phyloP scores from a whole-genome alignment of 2,797 vertebrate species.

The Craterocephalus amniculus region DNA sequence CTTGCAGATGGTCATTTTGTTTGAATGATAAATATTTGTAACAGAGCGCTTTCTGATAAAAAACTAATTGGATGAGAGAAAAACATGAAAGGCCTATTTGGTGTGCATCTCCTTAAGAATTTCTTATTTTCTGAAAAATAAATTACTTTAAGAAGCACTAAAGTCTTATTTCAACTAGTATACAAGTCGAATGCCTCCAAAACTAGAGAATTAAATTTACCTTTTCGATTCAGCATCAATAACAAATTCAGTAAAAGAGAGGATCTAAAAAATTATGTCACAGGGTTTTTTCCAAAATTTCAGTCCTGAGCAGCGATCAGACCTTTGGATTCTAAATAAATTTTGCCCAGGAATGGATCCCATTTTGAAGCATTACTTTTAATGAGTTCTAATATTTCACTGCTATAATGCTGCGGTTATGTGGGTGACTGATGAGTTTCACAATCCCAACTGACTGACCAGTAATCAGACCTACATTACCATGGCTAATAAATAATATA shows the following conservation, averaged over 20 bases:
- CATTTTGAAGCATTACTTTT: slow-evolving; percentile 70
- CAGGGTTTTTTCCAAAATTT: not conserved
- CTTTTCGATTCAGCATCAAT: slow-evolving; percentile 29
- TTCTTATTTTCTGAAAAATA: not conserved
- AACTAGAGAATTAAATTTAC: slow-evolving; percentile 4
- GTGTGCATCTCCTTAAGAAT: too few species aligned
- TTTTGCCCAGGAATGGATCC: slow-evolving; percentile 58
- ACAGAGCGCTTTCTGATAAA: too few species aligned
- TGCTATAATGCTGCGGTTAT: slow-evolving; percentile 48
- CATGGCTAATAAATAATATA: slow-evolving; percentile 53
- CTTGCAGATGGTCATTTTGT: not conserved
- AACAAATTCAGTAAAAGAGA: slow-evolving; percentile 14
- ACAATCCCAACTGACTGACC: slow-evolving; percentile 56
- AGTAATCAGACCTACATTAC: slow-evolving; percentile 66
- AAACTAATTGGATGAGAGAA: too few species aligned
- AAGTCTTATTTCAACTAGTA: not conserved
- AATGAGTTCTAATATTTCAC: slow-evolving; percentile 71
- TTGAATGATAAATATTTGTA: not conserved
- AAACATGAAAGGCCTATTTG: not conserved
- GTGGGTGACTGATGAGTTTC: slow-evolving; percentile 60
- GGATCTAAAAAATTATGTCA: not conserved
- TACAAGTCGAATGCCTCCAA: slow-evolving; percentile 1
- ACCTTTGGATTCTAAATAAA: slow-evolving; percentile 57
- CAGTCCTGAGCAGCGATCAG: slow-evolving; percentile 19
- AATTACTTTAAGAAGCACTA: not conserved